Base-by-base conservation (phyloP, 2,797 vertebrate genomes). In the Benthosema pterotum region DNA sequence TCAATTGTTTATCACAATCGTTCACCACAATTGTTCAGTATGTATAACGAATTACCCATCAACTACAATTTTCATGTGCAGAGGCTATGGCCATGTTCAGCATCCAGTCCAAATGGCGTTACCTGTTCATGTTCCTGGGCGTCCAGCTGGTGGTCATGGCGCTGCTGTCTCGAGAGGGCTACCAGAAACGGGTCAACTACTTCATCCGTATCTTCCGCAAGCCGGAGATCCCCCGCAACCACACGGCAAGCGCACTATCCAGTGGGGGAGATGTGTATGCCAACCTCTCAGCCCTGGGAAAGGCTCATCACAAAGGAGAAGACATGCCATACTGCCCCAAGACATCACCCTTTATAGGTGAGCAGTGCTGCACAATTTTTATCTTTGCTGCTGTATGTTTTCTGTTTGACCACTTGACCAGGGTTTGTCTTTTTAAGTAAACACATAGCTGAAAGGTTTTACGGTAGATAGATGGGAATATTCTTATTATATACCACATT, bases 61-160 rank as follows among this genome's bases (percentile, higher is more conserved):
- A 38, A 38, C 32, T 11, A 9, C 32, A 9, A 38, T 38, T 38
- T 9, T 9, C 32, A 38, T 38, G 8, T 9, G 5, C 32, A 38
- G 32, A 9, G 5, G 7, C 49, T 0, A 0, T 67, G 84, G 16
- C 72, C 83, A 91, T 92, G 90, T 8, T 81, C 49, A 75, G 60
- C 1, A 71, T 93, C 32, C 90, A 91, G 67, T 89, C 93, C 66
- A 94, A 92, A 80, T 93, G 87, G 88, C 91, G 91, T 46, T 91
- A 91, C 79, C 64, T 94, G 69, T 80, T 94, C 66, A 87, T 94
- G 85, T 88, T 95, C 73, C 78, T 94, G 72, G 93, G 92, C 17
- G 88, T 92, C 60, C 93, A 95, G 86, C 79, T 95, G 71, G 91
- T 94, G 8, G 88, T 94, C 53, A 90, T 94, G 91, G 91, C 91